Percentiles rank a stretch among this genome's conserved stretches.
Evolutionary conservation across 1,140 invertebrate species (phyloP).

Genomic region (Thrips palmi): DNA sequence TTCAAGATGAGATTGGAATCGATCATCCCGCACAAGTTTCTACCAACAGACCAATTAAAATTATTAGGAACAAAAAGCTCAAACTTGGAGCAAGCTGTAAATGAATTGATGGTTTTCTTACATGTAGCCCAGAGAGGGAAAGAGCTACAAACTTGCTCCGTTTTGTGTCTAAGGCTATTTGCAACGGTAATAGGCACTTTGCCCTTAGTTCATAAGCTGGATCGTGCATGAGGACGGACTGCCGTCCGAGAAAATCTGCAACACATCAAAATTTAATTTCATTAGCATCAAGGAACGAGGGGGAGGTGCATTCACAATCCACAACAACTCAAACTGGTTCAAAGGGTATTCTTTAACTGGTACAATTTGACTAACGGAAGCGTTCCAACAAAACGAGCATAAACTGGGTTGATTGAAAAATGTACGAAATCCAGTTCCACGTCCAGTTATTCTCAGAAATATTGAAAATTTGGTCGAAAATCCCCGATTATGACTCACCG

Average conservation of each 20-base stretch:
- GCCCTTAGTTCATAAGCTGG: slow-evolving; percentile 66
- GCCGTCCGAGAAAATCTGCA: slow-evolving; percentile 62
- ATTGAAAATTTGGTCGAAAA: slow-evolving; percentile 9
- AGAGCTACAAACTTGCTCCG: slow-evolving; percentile 62
- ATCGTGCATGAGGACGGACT: slow-evolving; percentile 55
- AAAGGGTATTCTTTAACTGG: background rate
- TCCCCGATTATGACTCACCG: slow-evolving; percentile 45
- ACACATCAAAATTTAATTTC: slow-evolving; percentile 14
- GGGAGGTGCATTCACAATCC: background rate
- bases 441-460: background rate
- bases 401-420: background rate
- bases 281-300: slow-evolving; percentile 1
- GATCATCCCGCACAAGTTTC: slow-evolving; percentile 77
- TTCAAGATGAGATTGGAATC: slow-evolving; percentile 79
- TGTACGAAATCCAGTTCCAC: background rate
- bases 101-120: slow-evolving; percentile 25
- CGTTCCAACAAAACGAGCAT: background rate
- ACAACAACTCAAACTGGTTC: background rate
- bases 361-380: background rate
- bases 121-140: slow-evolving; percentile 68
- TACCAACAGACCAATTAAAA: slow-evolving; percentile 23
- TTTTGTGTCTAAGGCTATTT: slow-evolving; percentile 72
- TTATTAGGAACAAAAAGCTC: background rate
- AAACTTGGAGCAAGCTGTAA: slow-evolving; percentile 2
- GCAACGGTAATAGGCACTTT: slow-evolving; percentile 62